These are phyloP conservation scores for Drosophila pruinosa DNA, from an alignment of 1,140 invertebrate genomes.

Conservation along the genomic window DNA sequence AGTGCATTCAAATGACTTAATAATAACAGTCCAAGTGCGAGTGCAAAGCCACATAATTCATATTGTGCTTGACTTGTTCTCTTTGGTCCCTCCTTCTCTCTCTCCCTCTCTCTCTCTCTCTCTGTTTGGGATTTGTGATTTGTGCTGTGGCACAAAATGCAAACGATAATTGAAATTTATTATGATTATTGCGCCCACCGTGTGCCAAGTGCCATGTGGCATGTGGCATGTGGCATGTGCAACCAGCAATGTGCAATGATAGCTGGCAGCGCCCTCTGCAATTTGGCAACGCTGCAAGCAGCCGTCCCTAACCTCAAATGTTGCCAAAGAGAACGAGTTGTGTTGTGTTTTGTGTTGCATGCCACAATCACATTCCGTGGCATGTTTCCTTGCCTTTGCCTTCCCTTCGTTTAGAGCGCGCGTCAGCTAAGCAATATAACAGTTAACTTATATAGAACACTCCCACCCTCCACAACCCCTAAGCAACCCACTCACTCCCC, in stretches of 20 bases:
- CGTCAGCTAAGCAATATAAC: conserved; percentile 75
- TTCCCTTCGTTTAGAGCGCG: conserved; percentile 73
- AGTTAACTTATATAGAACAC: conserved; percentile 42
- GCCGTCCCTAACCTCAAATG: conserved; percentile 34
- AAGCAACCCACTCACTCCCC: not conserved
- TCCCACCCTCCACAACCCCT: not conserved
- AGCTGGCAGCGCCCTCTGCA: conserved; percentile 37
- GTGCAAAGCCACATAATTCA: conserved; percentile 55
- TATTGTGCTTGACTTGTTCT: not conserved
- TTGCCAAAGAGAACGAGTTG: conserved; percentile 38
- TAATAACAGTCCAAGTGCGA: conserved; percentile 57
- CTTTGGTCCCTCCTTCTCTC: not conserved
- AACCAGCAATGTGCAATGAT: conserved; percentile 28
- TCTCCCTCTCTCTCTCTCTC: not conserved
- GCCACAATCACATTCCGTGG: conserved; percentile 73
- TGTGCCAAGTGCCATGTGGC: conserved; percentile 40
- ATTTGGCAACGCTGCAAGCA: conserved; percentile 65
- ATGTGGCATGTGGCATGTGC: conserved; percentile 42
- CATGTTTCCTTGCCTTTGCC: conserved; percentile 69
- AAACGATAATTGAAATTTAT: conserved; percentile 82
- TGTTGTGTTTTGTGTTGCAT: too few species aligned
- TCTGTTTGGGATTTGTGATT: conserved; percentile 26
- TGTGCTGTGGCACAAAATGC: conserved; percentile 51
- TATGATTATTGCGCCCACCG: conserved; percentile 76
- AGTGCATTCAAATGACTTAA: conserved; percentile 81